Conservation (phyloP, 2,113 vertebrate genomes). For the Eptesicus fuscus region DNA sequence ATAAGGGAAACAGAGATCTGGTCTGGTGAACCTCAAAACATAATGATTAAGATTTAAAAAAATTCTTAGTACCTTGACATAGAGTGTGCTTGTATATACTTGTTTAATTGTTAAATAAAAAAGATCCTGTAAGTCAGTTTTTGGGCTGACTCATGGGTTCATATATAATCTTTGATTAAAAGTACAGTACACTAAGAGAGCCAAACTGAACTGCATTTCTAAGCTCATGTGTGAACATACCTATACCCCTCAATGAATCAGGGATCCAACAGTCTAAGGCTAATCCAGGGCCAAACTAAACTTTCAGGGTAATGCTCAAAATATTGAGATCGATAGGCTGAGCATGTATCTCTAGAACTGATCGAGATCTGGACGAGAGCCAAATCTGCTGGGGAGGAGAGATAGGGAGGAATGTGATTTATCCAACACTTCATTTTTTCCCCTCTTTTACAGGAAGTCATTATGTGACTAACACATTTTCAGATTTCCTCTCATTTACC, state of each 20-base stretch:
- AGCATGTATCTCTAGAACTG: background rate
- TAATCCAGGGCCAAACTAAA: background rate
- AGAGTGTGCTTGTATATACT: background rate
- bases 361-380: background rate
- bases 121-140: background rate
- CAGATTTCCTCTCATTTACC: background rate
- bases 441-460: conserved; percentile 36
- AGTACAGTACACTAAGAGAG: background rate
- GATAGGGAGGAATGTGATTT: background rate
- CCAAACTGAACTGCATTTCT: background rate
- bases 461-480: background rate
- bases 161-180: background rate
- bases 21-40: background rate
- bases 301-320: background rate
- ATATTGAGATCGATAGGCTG: background rate
- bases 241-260: background rate
- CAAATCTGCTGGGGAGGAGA: background rate
- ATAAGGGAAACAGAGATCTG: background rate
- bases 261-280: background rate
- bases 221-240: background rate
- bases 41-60: conserved; percentile 29
- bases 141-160: background rate
- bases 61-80: background rate
- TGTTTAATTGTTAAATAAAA: conserved; percentile 25
- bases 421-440: background rate